Evolutionary conservation across 1,140 invertebrate genomes (phyloP), one percentile per base, ranked within the genome.

Genomic region (Ectropis grisescens): DNA sequence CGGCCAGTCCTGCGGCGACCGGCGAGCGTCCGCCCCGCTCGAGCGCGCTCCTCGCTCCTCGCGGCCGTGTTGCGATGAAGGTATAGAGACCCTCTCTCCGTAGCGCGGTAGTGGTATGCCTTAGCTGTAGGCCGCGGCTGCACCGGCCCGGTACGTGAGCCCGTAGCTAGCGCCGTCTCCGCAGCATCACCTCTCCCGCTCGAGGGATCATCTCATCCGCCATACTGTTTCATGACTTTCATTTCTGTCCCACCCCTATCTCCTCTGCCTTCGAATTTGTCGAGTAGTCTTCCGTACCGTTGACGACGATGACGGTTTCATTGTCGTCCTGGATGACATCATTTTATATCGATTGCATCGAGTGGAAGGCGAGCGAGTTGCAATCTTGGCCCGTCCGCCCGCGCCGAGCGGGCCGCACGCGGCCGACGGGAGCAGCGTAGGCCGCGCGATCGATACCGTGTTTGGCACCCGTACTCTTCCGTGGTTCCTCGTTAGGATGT

Each of bases 1-100:
- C 19, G 47, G 38, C 48, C 24, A 26, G 24, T 26, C 24, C 10
- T 4, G 4, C 24, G 10, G 57, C 47, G 19, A 41, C 35, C 44
- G 41, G 42, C 53, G 50, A 43, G 4, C 41, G 38, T 38, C 35
- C 36, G 14, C 14, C 23, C 25, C 14, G 13, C 26, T 15, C 37
- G 32, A 22, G 19, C 24, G 24, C 29, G 19, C 33, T 12, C 33
- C 39, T 43, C 19, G 30, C 33, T 36, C 34, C 37, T 38, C 31
- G 38, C 45, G 38, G 30, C 41, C 33, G 57, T 65, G 66, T 76
- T 75, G 74, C 70, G 49, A 79, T 79, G 74, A 75, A 79, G 74
- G 74, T 79, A 79, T 33, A 56, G 47, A 50, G 30, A 15, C 29
- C 45, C 48, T 51, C 43, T 50, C 38, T 49, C 58, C 53, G 55